These are phyloP conservation scores for Shargacucullia verbasci DNA, from an alignment of 2,888 invertebrate genomes.

Conservation along the genomic window DNA sequence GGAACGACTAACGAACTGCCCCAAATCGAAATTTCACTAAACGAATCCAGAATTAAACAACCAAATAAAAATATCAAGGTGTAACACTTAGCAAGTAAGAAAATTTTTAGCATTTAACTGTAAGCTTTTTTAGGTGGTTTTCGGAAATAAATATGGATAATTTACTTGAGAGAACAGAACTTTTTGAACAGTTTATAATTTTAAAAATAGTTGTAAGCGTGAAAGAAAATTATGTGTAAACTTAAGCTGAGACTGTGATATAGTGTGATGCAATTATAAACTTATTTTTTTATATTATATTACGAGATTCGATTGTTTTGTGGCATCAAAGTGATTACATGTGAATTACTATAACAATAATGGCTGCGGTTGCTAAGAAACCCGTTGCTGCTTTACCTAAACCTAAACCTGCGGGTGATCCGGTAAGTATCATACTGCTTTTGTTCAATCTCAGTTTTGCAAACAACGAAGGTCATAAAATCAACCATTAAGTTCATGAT, in stretches of 20 bases:
- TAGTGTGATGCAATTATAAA: constrained; percentile 65
- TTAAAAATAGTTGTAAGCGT: constrained; percentile 38
- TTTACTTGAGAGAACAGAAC: constrained; percentile 38
- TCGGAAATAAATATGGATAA: constrained; percentile 55
- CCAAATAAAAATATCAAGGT: constrained; percentile 58
- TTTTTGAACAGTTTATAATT: constrained; percentile 33
- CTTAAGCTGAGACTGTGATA: constrained; percentile 64
- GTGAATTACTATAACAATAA: constrained; percentile 75
- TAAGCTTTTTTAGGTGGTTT: constrained; percentile 37
- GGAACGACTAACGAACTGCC: constrained; percentile 83
- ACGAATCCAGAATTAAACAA: constrained; percentile 55
- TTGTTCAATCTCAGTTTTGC: constrained; percentile 23
- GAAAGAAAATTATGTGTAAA: constrained; percentile 50
- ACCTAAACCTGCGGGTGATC: constrained; percentile 62
- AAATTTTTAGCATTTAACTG: constrained; percentile 72
- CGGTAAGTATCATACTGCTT: constrained; percentile 75
- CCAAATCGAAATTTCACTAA: constrained; percentile 70
- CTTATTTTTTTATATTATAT: constrained; percentile 48
- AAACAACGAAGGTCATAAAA: constrained; percentile 61
- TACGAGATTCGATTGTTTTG: constrained; percentile 67
- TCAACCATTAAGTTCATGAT: constrained; percentile 11
- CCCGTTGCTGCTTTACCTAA: constrained; percentile 64
- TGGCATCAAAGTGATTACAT: constrained; percentile 78
- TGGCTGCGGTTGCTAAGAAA: constrained; percentile 84
- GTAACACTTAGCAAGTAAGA: constrained; percentile 63